Evolutionary conservation across 2,113 vertebrate genomes (phyloP), one percentile per base, ranked within the genome.

Genomic region (Glaucidium brasilianum): DNA sequence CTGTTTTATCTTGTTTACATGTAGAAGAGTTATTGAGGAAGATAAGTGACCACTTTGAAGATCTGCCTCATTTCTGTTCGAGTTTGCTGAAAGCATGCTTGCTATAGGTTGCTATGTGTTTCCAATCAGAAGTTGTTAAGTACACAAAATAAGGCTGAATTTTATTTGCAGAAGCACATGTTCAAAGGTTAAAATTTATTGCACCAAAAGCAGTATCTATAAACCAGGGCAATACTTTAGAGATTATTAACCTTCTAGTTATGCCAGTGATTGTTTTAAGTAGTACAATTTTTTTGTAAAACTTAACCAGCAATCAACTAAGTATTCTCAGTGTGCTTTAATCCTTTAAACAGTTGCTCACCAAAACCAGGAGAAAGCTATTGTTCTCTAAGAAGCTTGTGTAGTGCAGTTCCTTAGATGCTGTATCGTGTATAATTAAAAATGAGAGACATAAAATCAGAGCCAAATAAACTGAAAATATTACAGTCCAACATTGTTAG

Each of bases 21-120:
- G 94, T 76, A 91, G 91, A 92, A 95, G 95, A 97, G 90, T 97
- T 96, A 96, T 90, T 82, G 92, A 88, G 84, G 94, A 93, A 97
- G 97, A 97, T 97, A 97, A 97, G 96, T 88, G 85, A 93, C 63
- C 74, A 90, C 97, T 97, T 97, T 97, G 97, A 97, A 97, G 97
- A 95, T 93, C 75, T 90, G 66, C 84, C 72, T 92, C 87, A 85
- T 94, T 96, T 96, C 96, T 96, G 91, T n/a, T 59, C 30, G 80
- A 74, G 94, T 96, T 96, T 97, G 93, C 94, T 84, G 92, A 97
- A 94, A 91, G 91, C 93, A 79, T 37, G 64, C 97, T 90, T 63
- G 75, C 94, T 85, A 86, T 82, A 78, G 97, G 94, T 97, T 96
- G 94, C 97, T 96, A 97, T 94, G 96, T 77, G 92, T 93, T 96